A percentile compares a stretch with the other conserved stretches of the same genome.
Conservation (phyloP, 2,797 vertebrate genomes). For the Molossus molossus region DNA sequence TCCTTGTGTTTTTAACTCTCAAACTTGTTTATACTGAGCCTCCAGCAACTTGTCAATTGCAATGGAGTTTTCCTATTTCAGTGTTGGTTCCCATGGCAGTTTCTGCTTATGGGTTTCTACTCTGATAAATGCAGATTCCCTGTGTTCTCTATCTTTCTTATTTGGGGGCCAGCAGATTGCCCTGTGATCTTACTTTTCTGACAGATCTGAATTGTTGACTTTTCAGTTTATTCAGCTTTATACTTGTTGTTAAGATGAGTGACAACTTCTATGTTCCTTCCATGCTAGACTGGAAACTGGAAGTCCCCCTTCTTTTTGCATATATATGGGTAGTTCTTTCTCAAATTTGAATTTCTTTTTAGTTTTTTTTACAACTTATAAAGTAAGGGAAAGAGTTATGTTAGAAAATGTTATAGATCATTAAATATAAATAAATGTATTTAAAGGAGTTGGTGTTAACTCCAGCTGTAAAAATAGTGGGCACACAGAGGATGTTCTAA, state of each 20-base stretch:
- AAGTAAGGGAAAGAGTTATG: neutral
- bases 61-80: neutral
- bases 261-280: neutral
- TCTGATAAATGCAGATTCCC: neutral
- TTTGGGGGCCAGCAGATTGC: neutral
- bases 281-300: neutral
- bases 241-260: neutral
- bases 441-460: slow-evolving; percentile 11
- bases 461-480: slow-evolving; percentile 21
- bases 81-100: neutral
- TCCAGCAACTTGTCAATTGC: neutral
- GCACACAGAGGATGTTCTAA: neutral
- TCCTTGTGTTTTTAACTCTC: neutral
- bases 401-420: slow-evolving; percentile 53
- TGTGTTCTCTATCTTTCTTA: neutral
- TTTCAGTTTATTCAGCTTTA: neutral
- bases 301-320: neutral
- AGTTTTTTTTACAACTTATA: slow-evolving; percentile 12
- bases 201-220: neutral
- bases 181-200: neutral
- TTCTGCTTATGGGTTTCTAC: neutral
- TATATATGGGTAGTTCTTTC: neutral
- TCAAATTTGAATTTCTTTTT: slow-evolving; percentile 39
- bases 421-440: slow-evolving; percentile 49
- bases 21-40: neutral